phyloP scores from a whole-genome alignment of 2,888 invertebrate genomes.

The Ophonus ardosiacus region DNA sequence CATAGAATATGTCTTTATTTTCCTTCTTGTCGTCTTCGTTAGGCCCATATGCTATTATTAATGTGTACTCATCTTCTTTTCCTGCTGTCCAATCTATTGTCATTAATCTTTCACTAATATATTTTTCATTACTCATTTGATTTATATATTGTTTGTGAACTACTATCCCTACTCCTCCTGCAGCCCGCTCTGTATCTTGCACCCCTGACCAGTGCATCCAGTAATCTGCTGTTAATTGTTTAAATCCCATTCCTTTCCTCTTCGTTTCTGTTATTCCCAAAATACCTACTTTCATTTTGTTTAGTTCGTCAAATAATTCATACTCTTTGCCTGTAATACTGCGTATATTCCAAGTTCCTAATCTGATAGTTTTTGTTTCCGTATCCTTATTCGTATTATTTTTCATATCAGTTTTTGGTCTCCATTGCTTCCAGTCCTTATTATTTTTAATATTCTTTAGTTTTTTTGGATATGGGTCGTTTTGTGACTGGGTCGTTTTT shows the following conservation, averaged over 20 bases:
- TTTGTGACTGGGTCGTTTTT: neutral
- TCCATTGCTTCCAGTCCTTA: too few relatives aligned
- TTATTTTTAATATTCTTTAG: neutral
- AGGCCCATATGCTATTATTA: too few relatives aligned
- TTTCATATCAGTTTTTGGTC: too few relatives aligned
- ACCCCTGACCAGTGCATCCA: too few relatives aligned
- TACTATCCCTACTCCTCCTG: neutral
- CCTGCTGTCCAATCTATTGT: too few relatives aligned
- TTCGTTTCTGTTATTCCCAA: neutral
- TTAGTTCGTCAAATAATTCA: neutral
- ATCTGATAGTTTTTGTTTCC: too few relatives aligned
- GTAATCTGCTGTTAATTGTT: neutral
- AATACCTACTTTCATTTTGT: neutral
- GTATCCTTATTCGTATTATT: too few relatives aligned
- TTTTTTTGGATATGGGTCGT: neutral
- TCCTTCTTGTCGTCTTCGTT: too few relatives aligned
- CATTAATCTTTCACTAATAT: too few relatives aligned
- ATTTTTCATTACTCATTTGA: too few relatives aligned
- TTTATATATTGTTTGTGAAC: neutral
- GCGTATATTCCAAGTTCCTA: neutral
- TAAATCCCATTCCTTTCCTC: neutral
- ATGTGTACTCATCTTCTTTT: too few relatives aligned
- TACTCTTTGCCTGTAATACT: neutral
- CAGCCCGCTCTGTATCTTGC: neutral
- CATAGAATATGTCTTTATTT: too few relatives aligned